A percentile compares a stretch with the other conserved stretches of the same genome.
Conservation (phyloP, 2,888 invertebrate genomes). For the Siphlonurus alternatus region DNA sequence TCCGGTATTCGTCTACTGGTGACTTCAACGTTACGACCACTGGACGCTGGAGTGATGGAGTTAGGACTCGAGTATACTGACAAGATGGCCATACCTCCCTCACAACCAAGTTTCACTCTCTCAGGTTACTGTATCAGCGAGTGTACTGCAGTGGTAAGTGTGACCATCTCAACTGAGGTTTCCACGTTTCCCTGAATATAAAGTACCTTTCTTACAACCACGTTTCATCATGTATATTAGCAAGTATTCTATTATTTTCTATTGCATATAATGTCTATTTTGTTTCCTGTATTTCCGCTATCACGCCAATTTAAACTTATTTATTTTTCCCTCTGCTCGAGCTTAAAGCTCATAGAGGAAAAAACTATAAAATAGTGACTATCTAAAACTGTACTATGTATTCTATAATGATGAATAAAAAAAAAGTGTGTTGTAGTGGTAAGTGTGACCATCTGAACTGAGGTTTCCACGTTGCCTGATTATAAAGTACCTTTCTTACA, state of each 20-base stretch:
- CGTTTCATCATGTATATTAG: background rate
- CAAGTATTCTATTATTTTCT: background rate
- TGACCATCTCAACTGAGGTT: background rate
- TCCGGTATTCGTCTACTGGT: constrained; percentile 75
- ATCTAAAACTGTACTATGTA: no score
- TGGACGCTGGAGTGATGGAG: constrained; percentile 93
- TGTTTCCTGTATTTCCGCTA: no score
- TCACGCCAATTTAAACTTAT: no score
- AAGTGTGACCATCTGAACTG: constrained; percentile 21
- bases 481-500: background rate
- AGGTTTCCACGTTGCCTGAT: background rate
- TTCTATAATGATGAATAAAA: no score
- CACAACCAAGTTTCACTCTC: constrained; percentile 56
- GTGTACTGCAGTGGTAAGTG: constrained; percentile 72
- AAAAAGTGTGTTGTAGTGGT: constrained; percentile 87
- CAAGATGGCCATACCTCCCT: constrained; percentile 94
- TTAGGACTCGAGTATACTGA: constrained; percentile 92
- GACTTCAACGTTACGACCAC: constrained; percentile 52
- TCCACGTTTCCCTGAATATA: background rate
- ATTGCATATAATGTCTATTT: background rate
- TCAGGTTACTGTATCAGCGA: constrained; percentile 83
- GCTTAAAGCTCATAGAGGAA: no score
- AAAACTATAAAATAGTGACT: no score
- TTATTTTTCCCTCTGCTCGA: no score
- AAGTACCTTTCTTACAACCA: background rate